Evolutionary conservation across 2,888 invertebrate species (phyloP).

Genomic region (Phorcus lineatus): DNA sequence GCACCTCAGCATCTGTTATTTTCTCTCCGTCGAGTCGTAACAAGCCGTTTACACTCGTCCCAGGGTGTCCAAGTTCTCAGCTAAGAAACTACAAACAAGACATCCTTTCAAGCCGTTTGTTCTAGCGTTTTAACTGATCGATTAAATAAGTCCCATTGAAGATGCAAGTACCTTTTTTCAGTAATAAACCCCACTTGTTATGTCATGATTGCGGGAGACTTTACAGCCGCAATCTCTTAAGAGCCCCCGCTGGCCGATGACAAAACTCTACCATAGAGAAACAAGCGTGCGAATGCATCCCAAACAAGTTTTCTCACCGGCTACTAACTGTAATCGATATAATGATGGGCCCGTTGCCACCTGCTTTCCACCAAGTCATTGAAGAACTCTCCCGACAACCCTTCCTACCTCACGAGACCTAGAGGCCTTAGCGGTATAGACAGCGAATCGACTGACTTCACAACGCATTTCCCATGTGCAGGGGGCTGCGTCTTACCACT

Average conservation of each 20-base stretch:
- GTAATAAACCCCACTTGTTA: too few relatives aligned
- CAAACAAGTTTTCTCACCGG: slow-evolving; percentile 10
- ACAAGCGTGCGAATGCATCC: slow-evolving; percentile 8
- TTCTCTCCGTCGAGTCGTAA: too few relatives aligned
- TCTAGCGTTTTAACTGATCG: too few relatives aligned
- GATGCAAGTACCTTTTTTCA: too few relatives aligned
- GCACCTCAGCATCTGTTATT: too few relatives aligned
- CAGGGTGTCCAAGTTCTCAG: too few relatives aligned
- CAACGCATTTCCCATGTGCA: background rate
- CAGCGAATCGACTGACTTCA: slow-evolving; percentile 1
- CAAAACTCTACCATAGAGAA: background rate
- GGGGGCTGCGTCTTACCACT: background rate
- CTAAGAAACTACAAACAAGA: too few relatives aligned
- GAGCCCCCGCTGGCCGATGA: background rate
- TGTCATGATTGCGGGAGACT: too few relatives aligned
- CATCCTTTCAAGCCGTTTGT: too few relatives aligned
- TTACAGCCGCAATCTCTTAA: background rate
- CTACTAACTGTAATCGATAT: background rate
- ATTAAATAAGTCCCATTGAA: too few relatives aligned
- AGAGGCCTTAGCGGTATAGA: background rate
- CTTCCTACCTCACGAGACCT: background rate
- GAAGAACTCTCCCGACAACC: slow-evolving; percentile 3
- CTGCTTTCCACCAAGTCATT: slow-evolving; percentile 4
- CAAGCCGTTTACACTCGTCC: too few relatives aligned
- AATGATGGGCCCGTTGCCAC: background rate